Evolutionary conservation across 1,140 invertebrate genomes (phyloP).

Genomic region (Mercenaria mercenaria): DNA sequence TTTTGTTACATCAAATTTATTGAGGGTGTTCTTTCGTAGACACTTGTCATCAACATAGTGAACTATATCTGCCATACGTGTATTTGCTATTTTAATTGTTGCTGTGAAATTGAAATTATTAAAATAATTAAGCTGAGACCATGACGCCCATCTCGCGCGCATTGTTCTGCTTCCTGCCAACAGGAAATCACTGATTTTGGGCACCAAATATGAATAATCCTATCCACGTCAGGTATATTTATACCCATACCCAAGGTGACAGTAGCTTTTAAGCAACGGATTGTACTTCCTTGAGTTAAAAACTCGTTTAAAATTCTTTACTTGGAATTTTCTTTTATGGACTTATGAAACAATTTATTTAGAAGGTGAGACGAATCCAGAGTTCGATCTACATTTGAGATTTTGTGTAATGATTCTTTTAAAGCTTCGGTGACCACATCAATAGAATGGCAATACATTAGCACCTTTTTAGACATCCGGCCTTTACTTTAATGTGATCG

Average conservation of each 20-base stretch:
- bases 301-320: slow-evolving; percentile 4
- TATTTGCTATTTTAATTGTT: not conserved
- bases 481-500: slow-evolving; percentile 6
- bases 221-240: slow-evolving; percentile 24
- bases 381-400: not conserved
- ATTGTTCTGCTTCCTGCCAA: slow-evolving; percentile 42
- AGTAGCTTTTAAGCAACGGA: not conserved
- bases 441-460: slow-evolving; percentile 26
- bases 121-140: slow-evolving; percentile 1
- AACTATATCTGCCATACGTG: not conserved
- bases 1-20: not conserved
- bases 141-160: slow-evolving; percentile 11
- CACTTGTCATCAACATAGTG: not conserved
- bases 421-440: not conserved
- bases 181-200: slow-evolving; percentile 29
- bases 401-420: not conserved
- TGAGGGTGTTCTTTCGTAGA: not conserved
- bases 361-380: slow-evolving; percentile 1
- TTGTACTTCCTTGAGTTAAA: not conserved
- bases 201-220: not conserved
- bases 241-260: slow-evolving; percentile 29
- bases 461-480: not conserved
- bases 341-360: slow-evolving; percentile 48
- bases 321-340: slow-evolving; percentile 10
- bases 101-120: slow-evolving; percentile 29